Evolutionary conservation across 2,113 vertebrate species (phyloP).

Genomic region (Mohoua ochrocephala): DNA sequence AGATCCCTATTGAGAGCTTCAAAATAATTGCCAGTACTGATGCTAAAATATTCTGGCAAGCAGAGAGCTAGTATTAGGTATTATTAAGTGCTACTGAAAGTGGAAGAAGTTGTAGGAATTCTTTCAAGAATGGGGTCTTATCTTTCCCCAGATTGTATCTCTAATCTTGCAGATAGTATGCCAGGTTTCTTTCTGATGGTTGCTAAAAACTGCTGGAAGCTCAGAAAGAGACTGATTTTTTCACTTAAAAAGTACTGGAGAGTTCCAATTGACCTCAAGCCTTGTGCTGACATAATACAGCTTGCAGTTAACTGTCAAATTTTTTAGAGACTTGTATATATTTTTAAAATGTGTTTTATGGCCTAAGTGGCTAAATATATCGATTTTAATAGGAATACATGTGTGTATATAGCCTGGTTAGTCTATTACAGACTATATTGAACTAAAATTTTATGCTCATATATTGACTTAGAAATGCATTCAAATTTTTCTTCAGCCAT

Average conservation of each 20-base stretch:
- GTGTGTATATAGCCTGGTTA: background rate
- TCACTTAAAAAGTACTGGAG: background rate
- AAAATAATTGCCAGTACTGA: background rate
- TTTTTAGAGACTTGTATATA: background rate
- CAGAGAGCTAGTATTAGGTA: background rate
- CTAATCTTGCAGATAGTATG: background rate
- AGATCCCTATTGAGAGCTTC: background rate
- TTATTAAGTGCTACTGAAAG: background rate
- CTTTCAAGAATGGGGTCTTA: background rate
- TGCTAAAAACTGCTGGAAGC: background rate
- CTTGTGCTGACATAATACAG: background rate
- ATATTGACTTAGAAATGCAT: background rate
- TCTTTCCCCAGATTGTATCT: background rate
- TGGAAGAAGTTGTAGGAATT: background rate
- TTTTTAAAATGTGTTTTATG: slow-evolving; percentile 37
- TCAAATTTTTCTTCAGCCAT: background rate
- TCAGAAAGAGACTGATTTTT: background rate
- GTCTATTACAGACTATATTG: background rate
- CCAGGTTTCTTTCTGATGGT: background rate
- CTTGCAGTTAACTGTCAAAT: background rate
- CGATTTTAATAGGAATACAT: background rate
- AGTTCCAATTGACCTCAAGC: background rate
- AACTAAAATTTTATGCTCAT: background rate
- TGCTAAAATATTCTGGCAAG: background rate
- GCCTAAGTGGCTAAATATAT: background rate